A percentile compares a stretch with the other conserved stretches of the same genome.
These are phyloP conservation scores for Drosophila oshimai DNA, from an alignment of 1,140 invertebrate species.

Conservation along the genomic window DNA sequence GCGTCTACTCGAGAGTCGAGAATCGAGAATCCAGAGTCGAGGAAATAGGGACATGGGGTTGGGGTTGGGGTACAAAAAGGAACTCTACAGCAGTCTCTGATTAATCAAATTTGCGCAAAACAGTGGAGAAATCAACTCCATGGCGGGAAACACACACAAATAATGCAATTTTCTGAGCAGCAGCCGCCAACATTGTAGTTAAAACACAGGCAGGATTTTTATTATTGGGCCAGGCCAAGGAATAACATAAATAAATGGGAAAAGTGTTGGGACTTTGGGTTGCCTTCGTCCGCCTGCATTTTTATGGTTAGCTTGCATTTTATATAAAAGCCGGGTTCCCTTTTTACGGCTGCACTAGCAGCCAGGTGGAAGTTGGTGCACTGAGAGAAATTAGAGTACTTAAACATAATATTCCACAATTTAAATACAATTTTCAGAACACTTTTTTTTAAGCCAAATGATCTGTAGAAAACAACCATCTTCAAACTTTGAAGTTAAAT, in stretches of 20 bases:
- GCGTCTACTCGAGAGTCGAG: neutral
- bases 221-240: constrained; percentile 40
- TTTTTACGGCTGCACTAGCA: constrained; percentile 47
- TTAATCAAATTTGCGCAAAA: constrained; percentile 71
- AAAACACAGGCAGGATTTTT: constrained; percentile 38
- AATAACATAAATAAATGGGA: constrained; percentile 56
- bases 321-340: constrained; percentile 39
- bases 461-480: too few species aligned
- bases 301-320: constrained; percentile 70
- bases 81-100: neutral
- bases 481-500: too few species aligned
- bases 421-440: too few species aligned
- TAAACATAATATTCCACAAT: too few species aligned
- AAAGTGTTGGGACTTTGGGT: neutral
- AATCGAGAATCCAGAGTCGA: neutral
- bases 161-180: constrained; percentile 69
- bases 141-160: constrained; percentile 44
- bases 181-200: constrained; percentile 54
- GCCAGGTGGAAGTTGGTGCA: constrained; percentile 25
- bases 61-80: too few species aligned
- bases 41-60: constrained; percentile 6
- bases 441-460: too few species aligned
- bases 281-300: constrained; percentile 41
- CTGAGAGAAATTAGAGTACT: neutral
- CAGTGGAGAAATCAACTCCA: constrained; percentile 30